Conservation (phyloP, 2,888 invertebrate species). For the Monoplex corrugatus region DNA sequence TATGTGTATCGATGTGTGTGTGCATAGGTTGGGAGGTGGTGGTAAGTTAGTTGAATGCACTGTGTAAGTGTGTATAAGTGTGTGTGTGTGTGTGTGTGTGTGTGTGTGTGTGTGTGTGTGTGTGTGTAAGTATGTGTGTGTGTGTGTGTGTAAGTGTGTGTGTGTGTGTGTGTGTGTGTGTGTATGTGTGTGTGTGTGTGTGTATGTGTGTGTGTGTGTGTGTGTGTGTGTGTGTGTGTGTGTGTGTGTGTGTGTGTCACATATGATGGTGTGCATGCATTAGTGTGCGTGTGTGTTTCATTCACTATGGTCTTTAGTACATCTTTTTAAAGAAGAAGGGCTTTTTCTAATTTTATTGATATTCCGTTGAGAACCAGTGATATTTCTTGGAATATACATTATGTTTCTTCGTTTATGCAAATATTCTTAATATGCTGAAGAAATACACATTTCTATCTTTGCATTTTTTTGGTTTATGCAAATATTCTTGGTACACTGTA, state of each 20-base stretch:
- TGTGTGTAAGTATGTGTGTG: background rate
- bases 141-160: background rate
- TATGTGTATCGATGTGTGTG: background rate
- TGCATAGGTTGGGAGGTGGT: background rate
- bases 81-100: too few relatives aligned
- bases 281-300: background rate
- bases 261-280: background rate
- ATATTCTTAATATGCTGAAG: background rate
- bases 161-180: background rate
- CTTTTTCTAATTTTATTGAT: too few relatives aligned
- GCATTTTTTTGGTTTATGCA: too few relatives aligned
- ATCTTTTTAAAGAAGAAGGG: too few relatives aligned
- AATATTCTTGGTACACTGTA: too few relatives aligned
- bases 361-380: too few relatives aligned
- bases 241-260: background rate
- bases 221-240: background rate
- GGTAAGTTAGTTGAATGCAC: too few relatives aligned
- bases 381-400: too few relatives aligned
- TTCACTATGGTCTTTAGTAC: background rate
- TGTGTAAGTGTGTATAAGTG: background rate
- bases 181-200: constrained; percentile 26
- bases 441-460: background rate
- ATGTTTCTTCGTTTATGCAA: too few relatives aligned
- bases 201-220: background rate
- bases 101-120: background rate